Evolutionary conservation across 37 sponge, comb jelly and placozoan genomes (phyloP), one percentile per base, ranked within the genome.

Genomic region (Halisarca cf. caerulea): DNA sequence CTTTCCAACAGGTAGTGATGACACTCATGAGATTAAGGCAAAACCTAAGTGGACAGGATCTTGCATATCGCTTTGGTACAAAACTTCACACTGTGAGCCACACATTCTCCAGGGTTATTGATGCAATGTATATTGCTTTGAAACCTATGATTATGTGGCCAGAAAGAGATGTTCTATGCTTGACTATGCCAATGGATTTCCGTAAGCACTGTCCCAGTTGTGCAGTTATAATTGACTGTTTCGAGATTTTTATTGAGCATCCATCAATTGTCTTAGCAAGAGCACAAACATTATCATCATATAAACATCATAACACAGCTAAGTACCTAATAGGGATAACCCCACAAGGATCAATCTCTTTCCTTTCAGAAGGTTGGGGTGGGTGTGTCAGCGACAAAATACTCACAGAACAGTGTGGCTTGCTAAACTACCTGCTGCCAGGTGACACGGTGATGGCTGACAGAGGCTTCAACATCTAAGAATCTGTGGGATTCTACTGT

Each of bases 221-320:
- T 25, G 69, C 41, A 5, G 83, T 81, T 3, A 87, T 87, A 0
- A 79, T 86, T 28, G 86, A 86, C 69, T 86, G 66, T 28, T 64
- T 42, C 34, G 86, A 86, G 41, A 54, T 87, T 0, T 81, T 87
- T 71, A 54, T 87, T 4, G 87, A 87, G 11, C 34, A 72, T 21
- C 86, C 86, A 27, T 30, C 74, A 24, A 53, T 66, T 34, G 4
- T 87, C 60, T 30, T 72, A 15, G 82, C 81, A 15, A 44, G 82
- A 25, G 87, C 81, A 25, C 87, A 87, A 40, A 81, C 72, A 6
- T 86, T 39, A 33, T 68, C 73, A 2, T 57, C 57, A 2, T 82
- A 87, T 39, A 87, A 87, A 34, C 88, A 87, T 28, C 88, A 87
- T 58, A 81, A 81, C 51, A 87, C 88, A 30, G 74, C 59, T 2